phyloP scores from a whole-genome alignment of 1,140 invertebrate genomes.

The Drosophila mauritiana region DNA sequence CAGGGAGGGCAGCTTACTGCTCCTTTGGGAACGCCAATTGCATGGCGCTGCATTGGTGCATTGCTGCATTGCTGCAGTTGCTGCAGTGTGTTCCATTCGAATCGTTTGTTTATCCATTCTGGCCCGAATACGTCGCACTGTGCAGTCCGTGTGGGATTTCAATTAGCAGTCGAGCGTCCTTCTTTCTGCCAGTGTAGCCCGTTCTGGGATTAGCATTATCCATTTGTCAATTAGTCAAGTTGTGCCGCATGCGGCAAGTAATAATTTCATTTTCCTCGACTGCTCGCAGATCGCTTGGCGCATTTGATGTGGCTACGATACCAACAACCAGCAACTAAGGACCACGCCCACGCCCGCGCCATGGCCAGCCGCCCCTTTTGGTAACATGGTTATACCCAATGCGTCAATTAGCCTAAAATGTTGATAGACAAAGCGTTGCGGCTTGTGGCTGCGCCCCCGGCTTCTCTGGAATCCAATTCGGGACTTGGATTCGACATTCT shows the following conservation, averaged over 20 bases:
- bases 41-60: slow-evolving; percentile 10
- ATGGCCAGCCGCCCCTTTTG: neutral
- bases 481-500: too few relatives aligned
- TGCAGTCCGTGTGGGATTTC: too few relatives aligned
- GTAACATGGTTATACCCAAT: neutral
- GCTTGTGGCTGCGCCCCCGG: slow-evolving; percentile 28
- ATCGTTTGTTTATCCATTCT: too few relatives aligned
- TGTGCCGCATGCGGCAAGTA: slow-evolving; percentile 33
- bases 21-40: slow-evolving; percentile 15
- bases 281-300: slow-evolving; percentile 13
- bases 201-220: slow-evolving; percentile 18
- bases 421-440: slow-evolving; percentile 53
- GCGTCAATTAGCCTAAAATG: slow-evolving; percentile 62
- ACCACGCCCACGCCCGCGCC: neutral
- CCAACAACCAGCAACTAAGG: too few relatives aligned
- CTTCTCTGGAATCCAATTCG: slow-evolving; percentile 7
- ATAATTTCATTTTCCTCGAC: slow-evolving; percentile 41
- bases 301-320: slow-evolving; percentile 27
- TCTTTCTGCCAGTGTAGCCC: slow-evolving; percentile 16
- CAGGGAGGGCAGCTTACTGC: slow-evolving; percentile 5
- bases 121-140: too few relatives aligned
- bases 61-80: slow-evolving; percentile 34
- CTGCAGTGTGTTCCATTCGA: neutral
- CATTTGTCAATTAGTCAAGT: slow-evolving; percentile 45
- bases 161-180: too few relatives aligned